These are phyloP conservation scores for Caracal caracal DNA, from an alignment of 2,113 vertebrate genomes.

Conservation along the genomic window DNA sequence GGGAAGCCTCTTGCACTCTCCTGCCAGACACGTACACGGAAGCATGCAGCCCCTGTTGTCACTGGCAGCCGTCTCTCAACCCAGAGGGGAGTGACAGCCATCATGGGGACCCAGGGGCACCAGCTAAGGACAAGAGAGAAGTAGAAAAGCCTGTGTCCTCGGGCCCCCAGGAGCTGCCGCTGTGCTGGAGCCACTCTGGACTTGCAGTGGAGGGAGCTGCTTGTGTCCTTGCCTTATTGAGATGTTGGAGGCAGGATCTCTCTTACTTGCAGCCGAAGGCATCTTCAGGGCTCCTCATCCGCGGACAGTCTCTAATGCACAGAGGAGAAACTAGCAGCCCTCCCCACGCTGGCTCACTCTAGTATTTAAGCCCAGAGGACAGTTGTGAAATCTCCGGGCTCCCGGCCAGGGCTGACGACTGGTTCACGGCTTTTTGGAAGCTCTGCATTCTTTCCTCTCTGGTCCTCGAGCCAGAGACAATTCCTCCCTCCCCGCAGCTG, in stretches of 20 bases:
- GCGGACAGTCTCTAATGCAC: background rate
- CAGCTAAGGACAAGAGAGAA: background rate
- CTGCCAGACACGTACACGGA: background rate
- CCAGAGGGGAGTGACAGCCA: background rate
- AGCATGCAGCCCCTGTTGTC: background rate
- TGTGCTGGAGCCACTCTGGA: background rate
- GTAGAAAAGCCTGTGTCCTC: background rate
- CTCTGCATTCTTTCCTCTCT: constrained; percentile 65
- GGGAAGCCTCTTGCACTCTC: background rate
- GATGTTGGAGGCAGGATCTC: background rate
- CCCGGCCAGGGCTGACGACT: constrained; percentile 53
- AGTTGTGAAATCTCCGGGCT: constrained; percentile 57
- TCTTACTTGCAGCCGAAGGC: constrained; percentile 14
- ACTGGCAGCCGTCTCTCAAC: background rate
- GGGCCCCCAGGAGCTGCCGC: background rate
- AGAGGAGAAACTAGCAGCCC: fast-evolving
- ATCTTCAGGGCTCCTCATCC: background rate
- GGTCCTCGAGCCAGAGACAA: constrained; percentile 38
- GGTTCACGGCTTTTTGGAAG: constrained; percentile 61
- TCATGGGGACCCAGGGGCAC: too few species aligned
- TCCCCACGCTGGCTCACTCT: background rate
- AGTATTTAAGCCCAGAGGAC: background rate
- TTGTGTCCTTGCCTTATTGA: background rate
- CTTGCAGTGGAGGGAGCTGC: background rate
- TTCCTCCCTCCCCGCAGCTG: constrained; percentile 50